Evolutionary conservation across 2,888 invertebrate genomes (phyloP).

Genomic region (Tortricodes alternella): DNA sequence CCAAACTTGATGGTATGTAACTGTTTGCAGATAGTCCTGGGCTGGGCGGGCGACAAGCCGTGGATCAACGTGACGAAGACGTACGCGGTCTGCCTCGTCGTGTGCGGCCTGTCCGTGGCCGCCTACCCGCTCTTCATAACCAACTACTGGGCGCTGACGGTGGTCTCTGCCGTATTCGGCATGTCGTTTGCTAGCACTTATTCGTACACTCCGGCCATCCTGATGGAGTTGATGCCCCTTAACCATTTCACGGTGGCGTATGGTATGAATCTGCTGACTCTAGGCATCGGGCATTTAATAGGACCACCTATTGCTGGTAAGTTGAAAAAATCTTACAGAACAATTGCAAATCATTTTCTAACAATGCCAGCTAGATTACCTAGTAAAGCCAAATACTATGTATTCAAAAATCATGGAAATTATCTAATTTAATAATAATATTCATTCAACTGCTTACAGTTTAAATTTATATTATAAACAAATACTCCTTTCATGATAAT

Average conservation of each 20-base stretch:
- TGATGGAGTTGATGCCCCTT: constrained; percentile 94
- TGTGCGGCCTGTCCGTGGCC: constrained; percentile 84
- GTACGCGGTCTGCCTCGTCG: constrained; percentile 89
- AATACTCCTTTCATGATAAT: too few species aligned
- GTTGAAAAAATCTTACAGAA: too few species aligned
- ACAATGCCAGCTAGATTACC: too few species aligned
- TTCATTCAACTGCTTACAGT: too few species aligned
- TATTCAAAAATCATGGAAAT: too few species aligned
- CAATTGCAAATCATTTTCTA: too few species aligned
- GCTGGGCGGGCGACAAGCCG: constrained; percentile 93
- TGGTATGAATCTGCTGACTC: constrained; percentile 92
- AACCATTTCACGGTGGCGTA: constrained; percentile 96
- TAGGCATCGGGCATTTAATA: constrained; percentile 95
- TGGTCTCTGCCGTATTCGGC: constrained; percentile 88
- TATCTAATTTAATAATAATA: too few species aligned
- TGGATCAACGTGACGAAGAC: constrained; percentile 93
- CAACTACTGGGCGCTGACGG: constrained; percentile 72
- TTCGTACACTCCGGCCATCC: constrained; percentile 93
- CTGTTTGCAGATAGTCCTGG: constrained; percentile 87
- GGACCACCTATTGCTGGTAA: constrained; percentile 96
- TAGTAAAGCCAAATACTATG: too few species aligned
- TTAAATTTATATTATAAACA: too few species aligned
- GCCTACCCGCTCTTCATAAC: constrained; percentile 82
- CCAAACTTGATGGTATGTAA: too few species aligned
- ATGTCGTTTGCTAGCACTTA: constrained; percentile 95